These are phyloP conservation scores for Aramus guarauna DNA, from an alignment of 2,113 vertebrate species.

Conservation along the genomic window DNA sequence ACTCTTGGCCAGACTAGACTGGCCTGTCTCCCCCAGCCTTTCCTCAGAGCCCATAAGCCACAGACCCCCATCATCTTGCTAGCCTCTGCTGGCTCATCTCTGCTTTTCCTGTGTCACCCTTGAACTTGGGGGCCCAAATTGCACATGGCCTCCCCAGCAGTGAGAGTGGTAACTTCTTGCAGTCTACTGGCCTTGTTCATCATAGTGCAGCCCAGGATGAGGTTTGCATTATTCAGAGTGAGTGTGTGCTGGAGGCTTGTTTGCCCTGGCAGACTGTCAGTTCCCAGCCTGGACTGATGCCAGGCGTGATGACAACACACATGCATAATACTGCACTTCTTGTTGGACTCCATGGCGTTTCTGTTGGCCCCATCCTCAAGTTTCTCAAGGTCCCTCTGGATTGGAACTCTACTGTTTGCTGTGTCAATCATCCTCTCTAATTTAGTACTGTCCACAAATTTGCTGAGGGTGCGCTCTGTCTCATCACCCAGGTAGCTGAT, in stretches of 20 bases:
- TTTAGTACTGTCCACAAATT: background rate
- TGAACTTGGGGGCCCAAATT: background rate
- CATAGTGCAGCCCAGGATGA: background rate
- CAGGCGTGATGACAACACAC: background rate
- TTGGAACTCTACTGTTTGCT: background rate
- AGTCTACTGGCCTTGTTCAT: background rate
- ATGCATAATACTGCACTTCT: background rate
- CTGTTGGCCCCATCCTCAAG: background rate
- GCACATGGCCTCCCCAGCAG: background rate
- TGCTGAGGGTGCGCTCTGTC: conserved; percentile 18
- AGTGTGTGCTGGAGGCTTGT: background rate
- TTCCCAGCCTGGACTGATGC: background rate
- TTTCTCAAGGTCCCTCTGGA: background rate
- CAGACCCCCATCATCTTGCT: background rate
- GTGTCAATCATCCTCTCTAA: background rate
- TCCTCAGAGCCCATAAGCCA: background rate
- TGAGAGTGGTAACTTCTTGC: background rate
- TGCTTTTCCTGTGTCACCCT: background rate
- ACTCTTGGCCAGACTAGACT: background rate
- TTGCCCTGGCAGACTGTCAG: background rate
- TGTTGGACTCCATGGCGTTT: background rate
- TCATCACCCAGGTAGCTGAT: conserved; percentile 14
- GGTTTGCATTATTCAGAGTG: background rate
- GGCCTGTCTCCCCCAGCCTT: background rate
- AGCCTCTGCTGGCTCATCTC: background rate